These are phyloP conservation scores for Apotomis capreana DNA, from an alignment of 2,888 invertebrate species.

Conservation along the genomic window DNA sequence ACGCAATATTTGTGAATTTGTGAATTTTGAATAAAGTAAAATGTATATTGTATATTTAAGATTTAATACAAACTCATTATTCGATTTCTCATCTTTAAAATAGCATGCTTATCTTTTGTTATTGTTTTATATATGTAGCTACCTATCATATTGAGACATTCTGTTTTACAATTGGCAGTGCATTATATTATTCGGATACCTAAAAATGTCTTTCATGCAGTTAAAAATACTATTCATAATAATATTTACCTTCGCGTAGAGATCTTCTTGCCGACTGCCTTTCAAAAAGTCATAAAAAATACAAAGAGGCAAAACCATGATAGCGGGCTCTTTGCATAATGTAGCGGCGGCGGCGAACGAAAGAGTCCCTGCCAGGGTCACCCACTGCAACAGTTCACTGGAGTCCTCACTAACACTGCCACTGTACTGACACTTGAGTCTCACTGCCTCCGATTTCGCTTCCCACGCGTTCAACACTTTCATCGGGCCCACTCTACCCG, in stretches of 20 bases:
- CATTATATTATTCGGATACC: too few relatives aligned
- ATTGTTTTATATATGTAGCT: too few relatives aligned
- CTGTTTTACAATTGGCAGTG: too few relatives aligned
- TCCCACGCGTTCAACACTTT: slow-evolving; percentile 70
- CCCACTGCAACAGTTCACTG: slow-evolving; percentile 76
- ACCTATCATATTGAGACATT: too few relatives aligned
- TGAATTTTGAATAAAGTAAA: too few relatives aligned
- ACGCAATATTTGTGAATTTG: too few relatives aligned
- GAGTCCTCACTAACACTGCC: slow-evolving; percentile 74
- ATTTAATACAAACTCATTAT: too few relatives aligned
- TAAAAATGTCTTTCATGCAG: too few relatives aligned
- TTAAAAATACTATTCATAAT: slow-evolving; percentile 9
- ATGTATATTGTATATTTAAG: too few relatives aligned
- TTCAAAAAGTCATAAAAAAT: slow-evolving; percentile 92
- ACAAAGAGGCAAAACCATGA: slow-evolving; percentile 95
- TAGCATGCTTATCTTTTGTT: too few relatives aligned
- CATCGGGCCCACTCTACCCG: slow-evolving; percentile 71
- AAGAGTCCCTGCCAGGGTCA: slow-evolving; percentile 85
- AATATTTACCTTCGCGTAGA: slow-evolving; percentile 81
- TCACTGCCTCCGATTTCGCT: slow-evolving; percentile 63
- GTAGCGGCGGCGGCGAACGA: slow-evolving; percentile 90
- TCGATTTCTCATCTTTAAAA: too few relatives aligned
- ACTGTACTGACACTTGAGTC: slow-evolving; percentile 72
- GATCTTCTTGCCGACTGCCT: slow-evolving; percentile 77
- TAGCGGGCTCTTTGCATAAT: slow-evolving; percentile 97